Conservation (phyloP, 2,113 vertebrate species). For the Ifrita kowaldi region DNA sequence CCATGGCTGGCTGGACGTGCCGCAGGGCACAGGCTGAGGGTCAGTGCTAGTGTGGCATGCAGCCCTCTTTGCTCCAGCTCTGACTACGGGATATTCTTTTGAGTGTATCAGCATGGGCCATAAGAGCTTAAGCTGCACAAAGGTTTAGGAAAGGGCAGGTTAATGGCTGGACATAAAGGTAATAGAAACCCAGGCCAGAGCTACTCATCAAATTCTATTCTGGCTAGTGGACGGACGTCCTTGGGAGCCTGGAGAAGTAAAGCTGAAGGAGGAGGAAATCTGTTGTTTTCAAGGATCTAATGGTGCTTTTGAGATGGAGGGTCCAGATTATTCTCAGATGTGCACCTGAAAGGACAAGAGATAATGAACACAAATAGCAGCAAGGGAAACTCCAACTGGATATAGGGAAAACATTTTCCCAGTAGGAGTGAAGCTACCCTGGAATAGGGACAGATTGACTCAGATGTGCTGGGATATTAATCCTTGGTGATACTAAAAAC, state of each 20-base stretch:
- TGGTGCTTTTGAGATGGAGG: not conserved
- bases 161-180: not conserved
- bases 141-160: not conserved
- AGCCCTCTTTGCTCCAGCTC: not conserved
- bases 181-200: not conserved
- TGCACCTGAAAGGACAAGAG: not conserved
- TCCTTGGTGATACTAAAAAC: not conserved
- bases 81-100: not conserved
- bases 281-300: not conserved
- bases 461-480: not conserved
- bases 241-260: not conserved
- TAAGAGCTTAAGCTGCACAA: not conserved
- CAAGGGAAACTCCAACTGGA: not conserved
- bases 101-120: not conserved
- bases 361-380: not conserved
- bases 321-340: not conserved
- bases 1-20: fast-evolving
- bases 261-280: not conserved
- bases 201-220: not conserved
- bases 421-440: not conserved
- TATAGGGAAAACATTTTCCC: not conserved
- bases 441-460: not conserved
- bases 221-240: not conserved
- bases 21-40: not conserved
- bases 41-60: not conserved